Evolutionary conservation across 2,797 vertebrate species (phyloP), one percentile per base, ranked within the genome.

Genomic region (Falco columbarius): DNA sequence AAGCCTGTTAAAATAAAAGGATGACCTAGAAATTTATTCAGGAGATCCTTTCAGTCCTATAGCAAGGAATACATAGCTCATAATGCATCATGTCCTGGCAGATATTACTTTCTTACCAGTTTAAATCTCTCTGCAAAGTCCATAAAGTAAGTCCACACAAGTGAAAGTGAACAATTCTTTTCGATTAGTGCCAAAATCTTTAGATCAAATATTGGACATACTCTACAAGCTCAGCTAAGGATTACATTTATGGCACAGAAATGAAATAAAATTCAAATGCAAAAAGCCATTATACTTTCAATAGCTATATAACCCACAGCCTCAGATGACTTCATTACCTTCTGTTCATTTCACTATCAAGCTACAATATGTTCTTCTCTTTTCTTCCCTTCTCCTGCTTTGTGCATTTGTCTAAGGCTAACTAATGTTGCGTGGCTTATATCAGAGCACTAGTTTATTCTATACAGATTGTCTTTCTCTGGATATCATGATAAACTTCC

Each of bases 61-160:
- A 63, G 30, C 65, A 92, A 79, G 66, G 63, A 93, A 75, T 82
- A 87, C 6, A 46, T 81, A 42, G 12, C 44, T 83, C 73, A 84
- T 86, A 71, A 89, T 56, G 34, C 81, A 76, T 65, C 56, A 54
- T 52, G 46, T 73, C 59, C 46, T 18, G 14, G 42, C 38, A 96
- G 80, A 93, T 90, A 91, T 73, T 89, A 44, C 61, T 91, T 95
- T 83, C 62, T 94, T 55, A 51, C 29, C 58, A 47, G 44, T 66
- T 56, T 92, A 93, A 91, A 95, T 92, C 63, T 93, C n/a, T 68
- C 58, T 67, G 38, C 24, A 71, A 62, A 71, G 47, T 67, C 90
- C 54, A 71, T 90, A 92, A 96, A 90, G 68, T 92, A 86, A 89
- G 38, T 52, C 40, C 30, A n/a, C 47, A 40, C 10, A 70, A 75